Evolutionary conservation across 2,888 invertebrate genomes (phyloP), one percentile per base, ranked within the genome.

Genomic region (Nesidiocoris tenuis): DNA sequence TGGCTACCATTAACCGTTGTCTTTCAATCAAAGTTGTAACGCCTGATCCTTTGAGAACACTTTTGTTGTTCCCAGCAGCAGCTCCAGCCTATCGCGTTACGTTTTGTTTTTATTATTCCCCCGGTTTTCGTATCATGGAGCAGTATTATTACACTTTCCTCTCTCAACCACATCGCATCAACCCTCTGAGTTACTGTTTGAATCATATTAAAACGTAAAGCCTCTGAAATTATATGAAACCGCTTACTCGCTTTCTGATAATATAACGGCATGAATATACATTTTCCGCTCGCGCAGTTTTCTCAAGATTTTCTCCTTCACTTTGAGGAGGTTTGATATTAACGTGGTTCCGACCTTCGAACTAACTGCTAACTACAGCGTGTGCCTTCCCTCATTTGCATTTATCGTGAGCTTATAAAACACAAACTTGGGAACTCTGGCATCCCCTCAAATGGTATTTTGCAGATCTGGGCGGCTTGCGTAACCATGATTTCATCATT

Each of bases 171-270:
- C 12, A 7, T 39, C 39, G 3, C 39, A 39, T 39, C 39, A 39
- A n/a, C 39, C 39, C 5, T 39, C 39, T n/a, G n/a, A n/a, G n/a
- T 65, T 65, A 65, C 65, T 67, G 54, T 67, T 67, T 67, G 55
- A 67, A 67, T 67, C 67, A 67, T 67, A 67, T 56, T 56, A 67
- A 56, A 67, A 67, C 67, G 22, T 67, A 56, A 67, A 67, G 55
- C 67, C 67, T 67, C 56, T 21, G 67, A 56, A 67, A 67, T 55
- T 55, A 67, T 56, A 67, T 67, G 55, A 67, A 67, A 67, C 67
- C 67, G 67, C 67, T 67, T 67, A 67, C 67, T 67, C 56, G 7
- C 56, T 21, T 54, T 67, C 22, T 9, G 56, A 22, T 2, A n/a
- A n/a, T 39, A 39, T 39, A 67, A 67, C 67, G 19, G 23, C 67